Percentiles rank a stretch among this genome's conserved stretches.
Conservation (phyloP, 1,140 invertebrate genomes). For the Macrotrachela quadricornifera region DNA sequence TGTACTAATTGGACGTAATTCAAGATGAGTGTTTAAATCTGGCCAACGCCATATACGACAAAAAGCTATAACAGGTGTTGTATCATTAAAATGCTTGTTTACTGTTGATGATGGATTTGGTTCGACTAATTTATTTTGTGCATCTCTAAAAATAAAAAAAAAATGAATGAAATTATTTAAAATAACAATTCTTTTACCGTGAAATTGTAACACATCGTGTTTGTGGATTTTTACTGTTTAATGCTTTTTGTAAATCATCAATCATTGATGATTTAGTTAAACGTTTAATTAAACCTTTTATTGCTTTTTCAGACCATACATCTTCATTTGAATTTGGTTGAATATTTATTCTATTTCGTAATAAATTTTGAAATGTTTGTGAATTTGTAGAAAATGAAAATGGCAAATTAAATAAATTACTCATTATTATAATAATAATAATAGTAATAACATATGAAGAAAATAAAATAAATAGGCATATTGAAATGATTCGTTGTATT, state of each 20-base stretch:
- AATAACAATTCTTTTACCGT: constrained; percentile 44
- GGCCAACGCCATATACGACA: constrained; percentile 92
- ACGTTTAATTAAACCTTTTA: constrained; percentile 86
- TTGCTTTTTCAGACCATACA: constrained; percentile 89
- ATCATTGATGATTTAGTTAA: constrained; percentile 67
- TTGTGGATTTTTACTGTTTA: constrained; percentile 66
- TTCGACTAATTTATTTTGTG: constrained; percentile 2
- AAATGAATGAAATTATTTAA: constrained; percentile 6
- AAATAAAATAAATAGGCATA: no score
- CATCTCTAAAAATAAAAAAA: constrained; percentile 19
- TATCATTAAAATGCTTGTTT: neutral
- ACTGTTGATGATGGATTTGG: constrained; percentile 1
- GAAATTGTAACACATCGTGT: constrained; percentile 88
- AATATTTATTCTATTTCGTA: no score
- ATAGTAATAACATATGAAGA: no score
- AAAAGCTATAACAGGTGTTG: constrained; percentile 2
- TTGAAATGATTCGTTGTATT: no score
- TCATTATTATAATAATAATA: no score
- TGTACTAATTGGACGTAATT: constrained; percentile 64
- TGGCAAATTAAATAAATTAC: no score
- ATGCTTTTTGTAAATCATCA: constrained; percentile 77
- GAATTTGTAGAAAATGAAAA: no score
- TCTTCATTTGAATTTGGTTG: constrained; percentile 39
- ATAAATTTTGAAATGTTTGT: no score
- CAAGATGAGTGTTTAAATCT: constrained; percentile 80